phyloP scores from a whole-genome alignment of 2,113 vertebrate species.

The Colossoma macropomum region DNA sequence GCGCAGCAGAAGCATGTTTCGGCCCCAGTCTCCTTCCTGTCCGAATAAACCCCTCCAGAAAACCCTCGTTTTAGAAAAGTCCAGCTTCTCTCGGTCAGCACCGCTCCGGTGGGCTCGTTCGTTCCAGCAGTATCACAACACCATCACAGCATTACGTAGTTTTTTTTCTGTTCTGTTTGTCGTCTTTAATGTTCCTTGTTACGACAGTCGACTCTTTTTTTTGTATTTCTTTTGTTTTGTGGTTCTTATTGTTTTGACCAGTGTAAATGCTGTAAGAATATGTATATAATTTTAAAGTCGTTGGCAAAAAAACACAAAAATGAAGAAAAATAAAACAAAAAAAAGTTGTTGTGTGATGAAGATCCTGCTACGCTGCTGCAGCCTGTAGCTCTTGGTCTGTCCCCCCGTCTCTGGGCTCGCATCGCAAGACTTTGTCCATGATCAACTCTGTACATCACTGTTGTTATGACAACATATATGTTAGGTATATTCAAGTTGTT shows the following conservation, averaged over 20 bases:
- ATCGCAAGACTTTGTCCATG: conserved; percentile 19
- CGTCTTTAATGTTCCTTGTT: conserved; percentile 32
- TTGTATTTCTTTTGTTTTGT: too few relatives aligned
- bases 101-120: conserved; percentile 32
- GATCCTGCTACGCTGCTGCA: conserved; percentile 48
- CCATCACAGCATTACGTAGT: conserved; percentile 51
- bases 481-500: conserved; percentile 48
- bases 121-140: conserved; percentile 43
- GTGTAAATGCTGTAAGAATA: conserved; percentile 72
- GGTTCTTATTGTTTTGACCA: conserved; percentile 49
- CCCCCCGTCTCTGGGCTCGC: conserved; percentile 25
- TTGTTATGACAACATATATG: conserved; percentile 41
- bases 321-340: conserved; percentile 24
- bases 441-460: conserved; percentile 50
- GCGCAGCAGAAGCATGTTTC: conserved; percentile 58
- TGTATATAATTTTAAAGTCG: conserved; percentile 65
- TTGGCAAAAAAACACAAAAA: conserved; percentile 24
- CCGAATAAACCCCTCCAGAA: conserved; percentile 9
- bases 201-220: conserved; percentile 58
- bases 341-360: conserved; percentile 58
- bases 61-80: conserved; percentile 4
- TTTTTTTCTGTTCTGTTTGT: conserved; percentile 38
- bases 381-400: conserved; percentile 19
- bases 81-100: conserved; percentile 51
- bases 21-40: conserved; percentile 33